Conservation (phyloP, 2,797 vertebrate genomes). For the Eulemur albifrons region DNA sequence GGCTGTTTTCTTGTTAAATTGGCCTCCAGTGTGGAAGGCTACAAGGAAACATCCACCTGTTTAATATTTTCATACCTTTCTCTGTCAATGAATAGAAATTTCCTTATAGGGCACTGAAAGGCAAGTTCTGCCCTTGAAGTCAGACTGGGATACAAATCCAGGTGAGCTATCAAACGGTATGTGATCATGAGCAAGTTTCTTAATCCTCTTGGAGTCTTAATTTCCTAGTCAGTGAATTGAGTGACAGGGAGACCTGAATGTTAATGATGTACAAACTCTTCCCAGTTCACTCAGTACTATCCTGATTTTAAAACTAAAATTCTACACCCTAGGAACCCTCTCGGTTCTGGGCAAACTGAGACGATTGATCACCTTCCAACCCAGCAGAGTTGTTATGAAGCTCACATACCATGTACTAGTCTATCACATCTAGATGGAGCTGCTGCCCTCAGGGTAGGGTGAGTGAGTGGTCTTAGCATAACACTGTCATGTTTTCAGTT, state of each 20-base stretch:
- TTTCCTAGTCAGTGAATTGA: not conserved
- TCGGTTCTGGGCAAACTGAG: not conserved
- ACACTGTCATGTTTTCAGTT: not conserved
- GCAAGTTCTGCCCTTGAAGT: not conserved
- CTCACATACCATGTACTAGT: no score
- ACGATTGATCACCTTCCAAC: not conserved
- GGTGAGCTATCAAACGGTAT: not conserved
- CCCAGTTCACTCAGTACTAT: not conserved
- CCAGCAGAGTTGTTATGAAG: not conserved
- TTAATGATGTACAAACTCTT: not conserved
- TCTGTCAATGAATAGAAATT: not conserved
- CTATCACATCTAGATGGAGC: not conserved
- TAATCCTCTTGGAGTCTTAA: not conserved
- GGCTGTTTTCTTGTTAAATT: not conserved
- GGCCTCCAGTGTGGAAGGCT: not conserved
- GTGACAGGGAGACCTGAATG: not conserved
- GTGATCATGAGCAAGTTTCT: not conserved
- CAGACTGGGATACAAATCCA: not conserved
- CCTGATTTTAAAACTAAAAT: slow-evolving; percentile 39
- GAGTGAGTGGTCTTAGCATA: not conserved
- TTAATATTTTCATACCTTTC: not conserved
- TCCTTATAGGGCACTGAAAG: not conserved
- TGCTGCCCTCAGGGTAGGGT: not conserved
- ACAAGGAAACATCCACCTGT: not conserved
- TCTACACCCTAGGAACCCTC: not conserved